Evolutionary conservation across 2,113 vertebrate genomes (phyloP).

Genomic region (Gasterosteus nipponicus): DNA sequence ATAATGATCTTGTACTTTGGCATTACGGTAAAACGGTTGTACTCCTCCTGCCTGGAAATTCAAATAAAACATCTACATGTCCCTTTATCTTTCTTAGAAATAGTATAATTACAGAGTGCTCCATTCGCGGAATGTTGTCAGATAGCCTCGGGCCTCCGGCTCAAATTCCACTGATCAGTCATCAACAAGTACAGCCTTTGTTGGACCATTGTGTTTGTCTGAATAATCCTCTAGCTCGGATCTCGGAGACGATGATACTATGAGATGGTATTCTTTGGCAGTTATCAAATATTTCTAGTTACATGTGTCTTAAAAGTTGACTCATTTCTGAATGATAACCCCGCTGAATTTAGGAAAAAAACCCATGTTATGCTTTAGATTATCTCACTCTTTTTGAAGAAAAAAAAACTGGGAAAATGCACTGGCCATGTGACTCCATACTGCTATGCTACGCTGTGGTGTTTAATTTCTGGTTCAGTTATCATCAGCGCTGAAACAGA

Average conservation of each 20-base stretch:
- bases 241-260: background rate
- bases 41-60: conserved; percentile 53
- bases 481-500: conserved; percentile 81
- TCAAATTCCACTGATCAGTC: conserved; percentile 81
- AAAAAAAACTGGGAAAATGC: conserved; percentile 10
- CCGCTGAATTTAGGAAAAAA: background rate
- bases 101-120: conserved; percentile 71
- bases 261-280: background rate
- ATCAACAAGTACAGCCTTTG: conserved; percentile 77
- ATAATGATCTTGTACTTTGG: conserved; percentile 50
- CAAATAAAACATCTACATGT: conserved; percentile 62
- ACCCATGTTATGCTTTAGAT: background rate
- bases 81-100: conserved; percentile 69
- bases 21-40: conserved; percentile 33
- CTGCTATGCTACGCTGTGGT: conserved; percentile 52
- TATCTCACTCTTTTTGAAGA: background rate
- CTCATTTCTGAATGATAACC: conserved; percentile 7
- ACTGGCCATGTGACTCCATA: conserved; percentile 51
- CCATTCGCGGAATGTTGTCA: conserved; percentile 75
- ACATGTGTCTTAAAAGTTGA: conserved; percentile 33
- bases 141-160: conserved; percentile 74
- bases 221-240: conserved; percentile 17
- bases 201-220: conserved; percentile 48
- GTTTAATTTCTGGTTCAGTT: conserved; percentile 84
- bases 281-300: background rate